Conservation (phyloP, 2,113 vertebrate species). For the Panthera leo region DNA sequence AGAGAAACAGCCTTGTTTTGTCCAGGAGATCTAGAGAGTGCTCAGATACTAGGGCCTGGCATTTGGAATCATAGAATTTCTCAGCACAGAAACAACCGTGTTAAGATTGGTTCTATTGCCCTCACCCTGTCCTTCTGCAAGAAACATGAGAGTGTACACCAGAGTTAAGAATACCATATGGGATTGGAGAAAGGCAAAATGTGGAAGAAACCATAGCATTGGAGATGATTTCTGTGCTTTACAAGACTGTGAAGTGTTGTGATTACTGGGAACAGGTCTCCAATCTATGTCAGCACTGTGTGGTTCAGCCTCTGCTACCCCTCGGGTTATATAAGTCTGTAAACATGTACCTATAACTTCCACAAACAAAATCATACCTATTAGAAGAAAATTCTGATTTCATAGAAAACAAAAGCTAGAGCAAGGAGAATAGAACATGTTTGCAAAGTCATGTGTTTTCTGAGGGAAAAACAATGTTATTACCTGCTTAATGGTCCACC, state of each 20-base stretch:
- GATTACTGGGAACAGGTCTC: conserved; percentile 68
- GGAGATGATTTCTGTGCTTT: conserved; percentile 67
- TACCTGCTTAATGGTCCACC: conserved; percentile 72
- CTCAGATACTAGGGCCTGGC: conserved; percentile 65
- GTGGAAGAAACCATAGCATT: conserved; percentile 68
- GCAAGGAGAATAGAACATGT: conserved; percentile 70
- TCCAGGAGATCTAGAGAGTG: conserved; percentile 45
- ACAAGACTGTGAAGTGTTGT: conserved; percentile 56
- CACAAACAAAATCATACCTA: conserved; percentile 84
- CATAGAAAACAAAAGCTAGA: conserved; percentile 84
- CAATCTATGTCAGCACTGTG: conserved; percentile 75
- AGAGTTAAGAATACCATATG: conserved; percentile 51
- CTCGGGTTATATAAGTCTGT: conserved; percentile 84
- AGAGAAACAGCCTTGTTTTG: conserved; percentile 74
- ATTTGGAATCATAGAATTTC: conserved; percentile 67
- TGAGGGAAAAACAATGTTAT: conserved; percentile 56
- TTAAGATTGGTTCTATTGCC: conserved; percentile 31
- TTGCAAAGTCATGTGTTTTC: conserved; percentile 70
- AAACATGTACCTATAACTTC: conserved; percentile 85
- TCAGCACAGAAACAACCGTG: conserved; percentile 53
- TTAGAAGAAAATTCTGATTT: conserved; percentile 81
- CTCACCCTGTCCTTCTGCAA: conserved; percentile 32
- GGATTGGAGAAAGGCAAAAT: conserved; percentile 60
- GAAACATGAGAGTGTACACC: conserved; percentile 49
- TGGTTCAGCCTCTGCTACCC: conserved; percentile 81